Evolutionary conservation across 2,888 invertebrate genomes (phyloP).

Genomic region (Carabus problematicus): DNA sequence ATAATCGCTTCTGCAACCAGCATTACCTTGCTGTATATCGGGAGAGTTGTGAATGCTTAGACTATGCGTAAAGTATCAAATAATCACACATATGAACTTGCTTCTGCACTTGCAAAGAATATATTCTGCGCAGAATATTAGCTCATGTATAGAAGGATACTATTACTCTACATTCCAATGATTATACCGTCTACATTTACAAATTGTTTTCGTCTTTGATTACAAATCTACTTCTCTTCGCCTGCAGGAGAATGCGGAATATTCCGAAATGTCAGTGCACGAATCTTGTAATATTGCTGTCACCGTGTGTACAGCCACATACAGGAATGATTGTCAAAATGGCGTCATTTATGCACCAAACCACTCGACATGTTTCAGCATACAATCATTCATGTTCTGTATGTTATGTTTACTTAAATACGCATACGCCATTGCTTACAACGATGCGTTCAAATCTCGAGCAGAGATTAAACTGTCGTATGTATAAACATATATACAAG

Average conservation of each 20-base stretch:
- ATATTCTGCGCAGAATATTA: too few relatives aligned
- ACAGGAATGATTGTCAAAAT: not conserved
- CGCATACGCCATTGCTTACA: not conserved
- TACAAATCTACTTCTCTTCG: too few relatives aligned
- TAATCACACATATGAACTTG: too few relatives aligned
- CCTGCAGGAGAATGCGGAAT: too few relatives aligned
- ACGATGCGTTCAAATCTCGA: not conserved
- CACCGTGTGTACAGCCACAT: not conserved
- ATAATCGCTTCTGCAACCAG: too few relatives aligned
- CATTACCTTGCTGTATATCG: too few relatives aligned
- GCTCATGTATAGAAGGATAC: not conserved
- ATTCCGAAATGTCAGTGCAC: too few relatives aligned
- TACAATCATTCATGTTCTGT: slow-evolving; percentile 10
- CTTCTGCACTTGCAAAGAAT: too few relatives aligned
- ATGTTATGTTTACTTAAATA: not conserved
- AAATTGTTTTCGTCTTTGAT: not conserved
- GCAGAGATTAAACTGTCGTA: not conserved
- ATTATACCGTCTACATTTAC: not conserved
- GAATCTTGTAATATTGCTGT: not conserved
- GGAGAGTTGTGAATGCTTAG: too few relatives aligned
- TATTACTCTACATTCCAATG: not conserved
- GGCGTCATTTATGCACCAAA: slow-evolving; percentile 10
- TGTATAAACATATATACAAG: not conserved
- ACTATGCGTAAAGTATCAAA: too few relatives aligned
- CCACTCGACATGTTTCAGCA: not conserved